Percentiles rank a stretch among this genome's conserved stretches.
phyloP scores from a whole-genome alignment of 2,888 invertebrate species.

The Drosophila paranaensis region DNA sequence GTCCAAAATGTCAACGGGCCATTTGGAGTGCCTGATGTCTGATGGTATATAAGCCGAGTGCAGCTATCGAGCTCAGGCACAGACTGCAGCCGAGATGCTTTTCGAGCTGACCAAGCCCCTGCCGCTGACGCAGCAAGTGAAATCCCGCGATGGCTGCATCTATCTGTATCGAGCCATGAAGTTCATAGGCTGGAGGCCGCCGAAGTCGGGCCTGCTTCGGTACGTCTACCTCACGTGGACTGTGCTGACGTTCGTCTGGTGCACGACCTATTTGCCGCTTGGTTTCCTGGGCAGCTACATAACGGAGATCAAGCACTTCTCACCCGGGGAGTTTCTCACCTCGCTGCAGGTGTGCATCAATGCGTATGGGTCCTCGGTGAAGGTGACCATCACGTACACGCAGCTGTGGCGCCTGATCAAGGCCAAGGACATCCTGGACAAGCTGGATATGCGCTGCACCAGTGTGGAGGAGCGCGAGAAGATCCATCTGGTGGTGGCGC shows the following conservation, averaged over 20 bases:
- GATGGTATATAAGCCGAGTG: constrained; percentile 48
- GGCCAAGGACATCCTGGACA: constrained; percentile 56
- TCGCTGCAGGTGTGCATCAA: constrained; percentile 73
- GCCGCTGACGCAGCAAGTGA: constrained; percentile 41
- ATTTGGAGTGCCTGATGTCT: not conserved
- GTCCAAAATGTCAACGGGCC: constrained; percentile 12
- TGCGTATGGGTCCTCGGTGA: constrained; percentile 65
- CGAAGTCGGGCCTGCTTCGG: constrained; percentile 43
- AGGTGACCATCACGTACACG: constrained; percentile 56
- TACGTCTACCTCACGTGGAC: constrained; percentile 58
- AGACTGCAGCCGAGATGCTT: constrained; percentile 45
- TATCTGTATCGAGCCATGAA: constrained; percentile 63
- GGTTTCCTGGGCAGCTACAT: constrained; percentile 61
- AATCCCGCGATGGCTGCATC: constrained; percentile 61
- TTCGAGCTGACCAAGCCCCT: constrained; percentile 54
- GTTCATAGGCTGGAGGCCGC: constrained; percentile 60
- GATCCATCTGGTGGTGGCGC: constrained; percentile 61
- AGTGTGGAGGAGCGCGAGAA: constrained; percentile 51
- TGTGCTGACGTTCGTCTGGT: constrained; percentile 40
- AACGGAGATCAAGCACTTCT: constrained; percentile 55
- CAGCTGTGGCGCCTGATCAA: constrained; percentile 59
- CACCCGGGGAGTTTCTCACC: constrained; percentile 69
- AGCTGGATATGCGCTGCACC: constrained; percentile 61
- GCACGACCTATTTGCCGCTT: constrained; percentile 56
- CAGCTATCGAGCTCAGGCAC: not conserved